Evolutionary conservation across 2,888 invertebrate species (phyloP), one percentile per base, ranked within the genome.

Genomic region (Idaea biselata): DNA sequence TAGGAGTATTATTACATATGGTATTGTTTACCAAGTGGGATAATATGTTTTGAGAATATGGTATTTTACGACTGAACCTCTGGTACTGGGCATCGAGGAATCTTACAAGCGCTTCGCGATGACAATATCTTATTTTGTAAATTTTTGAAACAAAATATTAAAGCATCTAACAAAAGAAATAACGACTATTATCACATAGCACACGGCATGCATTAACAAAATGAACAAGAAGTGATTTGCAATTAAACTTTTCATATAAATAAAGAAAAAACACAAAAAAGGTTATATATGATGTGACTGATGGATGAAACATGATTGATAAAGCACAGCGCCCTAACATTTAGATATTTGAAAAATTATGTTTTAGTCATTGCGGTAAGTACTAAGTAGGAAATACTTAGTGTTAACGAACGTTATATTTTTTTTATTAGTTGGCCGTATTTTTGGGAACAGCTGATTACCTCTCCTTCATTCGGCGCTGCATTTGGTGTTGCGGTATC

Each of bases 391-490:
- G n/a, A n/a, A n/a, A n/a, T n/a, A n/a, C n/a, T n/a, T n/a, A 25
- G 25, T 33, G 58, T 58, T 25, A 14, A 16, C 53, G 58, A 17
- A 58, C 54, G 33, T 14, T 17, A 33, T n/a, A 8, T 16, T n/a
- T 58, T 31, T n/a, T 14, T n/a, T 25, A 44, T 8, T 44, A 3
- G 44, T 14, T 14, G 14, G 14, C 14, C 8, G 44, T 44, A 44
- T 44, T 14, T 44, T 44, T 44, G 5, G 17, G 33, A 32, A 16
- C 6, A 33, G n/a, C 14, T 58, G 16, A 62, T 82, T 83, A 85
- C 84, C 84, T 84, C 80, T 57, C 76, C 77, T 59, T 73, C 53
- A 16, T 8, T 32, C 11, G 60, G 73, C 58, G 75, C 63, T n/a
- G 78, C 73, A 66, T 62, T 70, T 59, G 76, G 62, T 11, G 44